These are phyloP conservation scores for Acipenser ruthenus DNA, from an alignment of 2,797 vertebrate species.

Conservation along the genomic window DNA sequence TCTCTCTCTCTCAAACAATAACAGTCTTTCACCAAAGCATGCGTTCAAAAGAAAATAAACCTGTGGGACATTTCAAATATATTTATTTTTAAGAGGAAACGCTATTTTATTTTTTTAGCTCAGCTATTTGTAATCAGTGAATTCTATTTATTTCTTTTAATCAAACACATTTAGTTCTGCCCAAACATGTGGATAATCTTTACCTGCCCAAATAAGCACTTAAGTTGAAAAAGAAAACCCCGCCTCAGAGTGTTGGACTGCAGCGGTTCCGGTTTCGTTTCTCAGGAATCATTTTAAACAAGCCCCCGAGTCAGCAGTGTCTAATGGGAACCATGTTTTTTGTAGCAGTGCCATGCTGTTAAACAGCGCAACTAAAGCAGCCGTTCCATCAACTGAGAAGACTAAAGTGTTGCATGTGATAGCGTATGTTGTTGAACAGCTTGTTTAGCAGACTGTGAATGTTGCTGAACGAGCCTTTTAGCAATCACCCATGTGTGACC, in stretches of 20 bases:
- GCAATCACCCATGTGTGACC: constrained; percentile 9
- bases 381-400: background rate
- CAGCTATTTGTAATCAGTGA: background rate
- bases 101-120: too few relatives aligned
- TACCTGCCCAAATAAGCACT: constrained; percentile 2
- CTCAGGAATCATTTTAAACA: background rate
- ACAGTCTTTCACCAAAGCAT: too few relatives aligned
- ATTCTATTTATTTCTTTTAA: constrained; percentile 13
- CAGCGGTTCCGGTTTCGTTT: too few relatives aligned
- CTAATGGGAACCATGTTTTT: background rate
- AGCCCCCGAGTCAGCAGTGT: background rate
- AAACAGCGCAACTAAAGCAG: background rate
- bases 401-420: constrained; percentile 16
- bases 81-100: too few relatives aligned
- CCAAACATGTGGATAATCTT: constrained; percentile 6
- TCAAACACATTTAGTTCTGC: constrained; percentile 6
- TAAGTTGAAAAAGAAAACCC: constrained; percentile 5
- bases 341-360: background rate
- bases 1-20: too few relatives aligned
- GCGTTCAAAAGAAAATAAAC: too few relatives aligned
- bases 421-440: constrained; percentile 14
- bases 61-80: background rate
- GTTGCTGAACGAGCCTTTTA: background rate
- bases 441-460: background rate
- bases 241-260: constrained; percentile 2